phyloP scores from a whole-genome alignment of 2,113 vertebrate genomes.

The Tachysurus fulvidraco region DNA sequence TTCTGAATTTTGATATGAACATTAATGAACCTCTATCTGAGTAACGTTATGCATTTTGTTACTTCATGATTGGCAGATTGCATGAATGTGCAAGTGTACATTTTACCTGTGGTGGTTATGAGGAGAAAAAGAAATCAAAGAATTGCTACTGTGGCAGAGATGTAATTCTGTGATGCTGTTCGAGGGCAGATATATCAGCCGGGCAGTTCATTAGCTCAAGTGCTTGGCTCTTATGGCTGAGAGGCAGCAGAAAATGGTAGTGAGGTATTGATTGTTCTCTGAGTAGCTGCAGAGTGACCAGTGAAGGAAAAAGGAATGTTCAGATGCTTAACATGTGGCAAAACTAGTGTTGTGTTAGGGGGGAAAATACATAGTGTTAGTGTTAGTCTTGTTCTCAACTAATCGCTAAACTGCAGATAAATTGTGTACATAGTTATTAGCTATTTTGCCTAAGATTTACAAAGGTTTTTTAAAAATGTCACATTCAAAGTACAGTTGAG shows the following conservation, averaged over 20 bases:
- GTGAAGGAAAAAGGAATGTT: constrained; percentile 3
- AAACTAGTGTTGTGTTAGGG: not conserved
- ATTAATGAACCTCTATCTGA: no score
- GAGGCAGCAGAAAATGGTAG: constrained; percentile 53
- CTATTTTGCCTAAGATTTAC: not conserved
- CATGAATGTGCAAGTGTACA: not conserved
- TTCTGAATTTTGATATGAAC: no score
- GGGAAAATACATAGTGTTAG: no score
- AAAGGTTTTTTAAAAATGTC: not conserved
- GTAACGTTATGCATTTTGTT: not conserved
- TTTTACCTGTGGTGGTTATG: not conserved
- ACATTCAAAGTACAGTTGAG: not conserved
- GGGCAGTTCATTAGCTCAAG: constrained; percentile 79
- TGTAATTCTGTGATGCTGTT: constrained; percentile 63
- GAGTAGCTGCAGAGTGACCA: constrained; percentile 40
- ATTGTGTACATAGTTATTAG: not conserved
- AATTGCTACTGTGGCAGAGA: constrained; percentile 75
- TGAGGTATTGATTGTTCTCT: constrained; percentile 63
- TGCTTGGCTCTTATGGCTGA: constrained; percentile 68
- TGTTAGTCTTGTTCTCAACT: not conserved
- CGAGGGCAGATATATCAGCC: constrained; percentile 70
- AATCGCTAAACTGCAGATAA: not conserved
- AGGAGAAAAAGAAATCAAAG: constrained; percentile 68
- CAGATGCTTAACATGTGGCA: not conserved
- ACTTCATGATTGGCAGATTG: not conserved